phyloP scores from a whole-genome alignment of 2,888 invertebrate genomes.

The Trissonchulus sp. region DNA sequence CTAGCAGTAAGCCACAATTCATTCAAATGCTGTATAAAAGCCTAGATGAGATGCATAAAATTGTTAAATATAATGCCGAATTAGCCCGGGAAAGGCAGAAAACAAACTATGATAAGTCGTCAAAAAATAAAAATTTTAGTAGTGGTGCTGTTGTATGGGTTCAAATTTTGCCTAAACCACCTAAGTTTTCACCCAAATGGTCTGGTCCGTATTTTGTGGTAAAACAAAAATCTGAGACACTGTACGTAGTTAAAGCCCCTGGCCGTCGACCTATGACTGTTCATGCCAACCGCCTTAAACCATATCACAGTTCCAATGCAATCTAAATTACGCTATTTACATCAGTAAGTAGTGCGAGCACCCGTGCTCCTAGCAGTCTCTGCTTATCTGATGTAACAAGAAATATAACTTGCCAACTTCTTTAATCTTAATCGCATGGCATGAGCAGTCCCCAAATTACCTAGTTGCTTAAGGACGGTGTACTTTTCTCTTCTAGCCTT shows the following conservation, averaged over 20 bases:
- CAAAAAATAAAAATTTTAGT: background rate
- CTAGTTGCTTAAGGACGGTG: no score
- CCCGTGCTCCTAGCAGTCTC: background rate
- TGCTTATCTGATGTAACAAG: no score
- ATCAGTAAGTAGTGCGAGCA: background rate
- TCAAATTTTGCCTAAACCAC: background rate
- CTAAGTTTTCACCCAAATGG: background rate
- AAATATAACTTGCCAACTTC: no score
- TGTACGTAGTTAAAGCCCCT: background rate
- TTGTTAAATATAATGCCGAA: background rate
- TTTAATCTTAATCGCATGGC: no score
- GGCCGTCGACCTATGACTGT: background rate
- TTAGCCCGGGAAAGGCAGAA: background rate
- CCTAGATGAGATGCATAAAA: background rate
- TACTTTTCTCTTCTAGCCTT: no score
- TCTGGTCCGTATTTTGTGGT: background rate
- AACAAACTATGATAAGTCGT: background rate
- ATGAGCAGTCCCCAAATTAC: no score
- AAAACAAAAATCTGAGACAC: background rate
- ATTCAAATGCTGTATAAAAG: background rate
- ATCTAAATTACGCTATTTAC: no score
- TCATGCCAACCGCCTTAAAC: background rate
- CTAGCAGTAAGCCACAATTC: background rate
- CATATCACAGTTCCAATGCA: no score
- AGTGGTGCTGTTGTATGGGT: background rate